Evolutionary conservation across 2,113 vertebrate species (phyloP).

Genomic region (Sander vitreus): DNA sequence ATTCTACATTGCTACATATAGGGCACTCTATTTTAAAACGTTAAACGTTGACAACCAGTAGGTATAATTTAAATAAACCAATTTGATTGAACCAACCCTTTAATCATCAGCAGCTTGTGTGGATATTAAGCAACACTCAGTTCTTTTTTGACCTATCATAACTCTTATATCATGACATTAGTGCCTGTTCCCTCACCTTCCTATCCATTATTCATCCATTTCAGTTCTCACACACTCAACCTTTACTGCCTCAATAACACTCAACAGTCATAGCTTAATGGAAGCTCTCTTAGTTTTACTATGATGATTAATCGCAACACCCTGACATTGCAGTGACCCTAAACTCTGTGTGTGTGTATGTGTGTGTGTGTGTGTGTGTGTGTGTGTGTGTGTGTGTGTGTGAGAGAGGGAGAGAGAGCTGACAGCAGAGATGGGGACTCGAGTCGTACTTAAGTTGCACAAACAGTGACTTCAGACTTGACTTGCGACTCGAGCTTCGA

Average conservation of each 20-base stretch:
- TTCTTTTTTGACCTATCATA: not conserved
- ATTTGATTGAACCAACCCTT: not conserved
- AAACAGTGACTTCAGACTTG: no score
- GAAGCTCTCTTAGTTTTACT: constrained; percentile 18
- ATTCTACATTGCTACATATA: not conserved
- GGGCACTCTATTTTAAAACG: not conserved
- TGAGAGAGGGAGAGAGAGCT: no score
- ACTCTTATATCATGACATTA: not conserved
- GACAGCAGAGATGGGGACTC: no score
- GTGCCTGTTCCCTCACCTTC: not conserved
- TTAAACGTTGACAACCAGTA: not conserved
- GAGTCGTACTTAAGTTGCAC: no score
- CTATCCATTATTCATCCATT: constrained; percentile 21
- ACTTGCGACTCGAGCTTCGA: no score
- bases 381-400: constrained; percentile 29
- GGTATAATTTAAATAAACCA: no score
- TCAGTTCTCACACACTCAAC: not conserved
- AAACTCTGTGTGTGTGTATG: constrained; percentile 22
- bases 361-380: constrained; percentile 32
- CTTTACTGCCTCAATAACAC: constrained; percentile 17
- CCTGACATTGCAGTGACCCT: constrained; percentile 26
- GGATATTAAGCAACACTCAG: not conserved
- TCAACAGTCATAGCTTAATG: constrained; percentile 11
- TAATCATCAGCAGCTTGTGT: not conserved
- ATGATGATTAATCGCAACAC: constrained; percentile 26